Base-by-base conservation (phyloP, 2,888 invertebrate species). In the Caenorhabditis doughertyi region DNA sequence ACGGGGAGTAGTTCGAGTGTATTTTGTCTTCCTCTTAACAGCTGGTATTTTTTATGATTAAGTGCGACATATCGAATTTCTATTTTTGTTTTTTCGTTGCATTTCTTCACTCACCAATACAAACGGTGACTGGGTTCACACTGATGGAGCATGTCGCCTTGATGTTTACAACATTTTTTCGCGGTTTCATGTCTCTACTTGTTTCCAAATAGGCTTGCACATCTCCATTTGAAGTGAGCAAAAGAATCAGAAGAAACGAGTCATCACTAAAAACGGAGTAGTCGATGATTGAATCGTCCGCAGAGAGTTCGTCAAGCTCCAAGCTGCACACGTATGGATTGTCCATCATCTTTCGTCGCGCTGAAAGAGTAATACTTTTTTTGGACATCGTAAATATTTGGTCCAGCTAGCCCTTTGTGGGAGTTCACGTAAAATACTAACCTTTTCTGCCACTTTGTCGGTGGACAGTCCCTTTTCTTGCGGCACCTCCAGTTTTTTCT, bases 221-320 rank as follows among this genome's bases (percentile, higher is more conserved):
- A n/a, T 88, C 84, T 5, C 86, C 90, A 67, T 88, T 87, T 1
- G 89, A 88, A 29, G 89, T 85, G 18, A 90, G 83, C 1, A 88
- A 73, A 13, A 89, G 68, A 25, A 90, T 83, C 13, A 90, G 84
- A 3, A 89, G 71, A 60, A 89, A 90, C 42, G 87, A 86, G 16
- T 89, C 89, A 42, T 90, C 89, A 11, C 79, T 81, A 68, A 87
- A 79, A 21, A 79, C 87, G 18, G 85, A 83, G 53, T 85, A 85
- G 74, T 85, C 85, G 32, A 85, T 85, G 21, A 88, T 84, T 16
- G 84, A 80, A 51, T 87, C 86, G 72, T 88, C 88, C 11, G 85
- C 64, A 18, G 71, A 62, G 11, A 85, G 68, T 49, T 85, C 85
- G 56, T 88, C 86, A 25, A 85, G 68, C 65, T 88, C 86, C 49